Base-by-base conservation (phyloP, 2,113 vertebrate genomes). In the Ciconia stormi region DNA sequence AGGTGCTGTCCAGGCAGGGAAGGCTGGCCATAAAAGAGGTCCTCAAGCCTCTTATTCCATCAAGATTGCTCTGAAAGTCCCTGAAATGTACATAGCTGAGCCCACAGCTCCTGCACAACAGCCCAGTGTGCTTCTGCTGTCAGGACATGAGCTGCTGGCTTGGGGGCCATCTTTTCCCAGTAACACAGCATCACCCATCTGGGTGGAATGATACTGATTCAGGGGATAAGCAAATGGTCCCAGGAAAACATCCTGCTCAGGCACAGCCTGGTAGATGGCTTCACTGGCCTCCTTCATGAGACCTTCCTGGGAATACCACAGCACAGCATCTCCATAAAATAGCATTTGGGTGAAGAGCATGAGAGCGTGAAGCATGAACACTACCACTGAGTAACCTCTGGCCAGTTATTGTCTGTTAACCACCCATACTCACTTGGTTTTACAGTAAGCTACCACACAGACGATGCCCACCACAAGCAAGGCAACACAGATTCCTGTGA, bases 361-460 rank as follows among this genome's bases (percentile, higher is more conserved):
- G 59, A 10, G 40, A 16, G 49, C 4, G 3, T 36, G 72, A 70
- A 59, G 50, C 27, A 14, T 9, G 38, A 52, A 12, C 42, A 34
- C n/a, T 27, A n/a, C 18, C 17, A 38, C 38, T 69, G 42, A 46
- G n/a, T 71, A 32, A 67, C 27, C 53, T 85, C 82, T 74, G 69
- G 59, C 22, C n/a, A 73, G 36, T 22, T 84, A n/a, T 23, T 34
- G 67, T n/a, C 81, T 79, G 53, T 7, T 72, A 92, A 66, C 42
- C 26, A 58, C 27, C 82, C 87, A 59, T 93, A 99, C 99, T 99
- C 98, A 99, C 99, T 99, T 99, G 98, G 99, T 99, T 99, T 99
- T 99, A 98, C 99, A 99, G 98, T 99, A 99, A 97, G 99, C 99
- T 82, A 99, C 99, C 96, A 99, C 99, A 90, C 99, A 99, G 96